Evolutionary conservation across 2,113 vertebrate genomes (phyloP), one percentile per base, ranked within the genome.

Genomic region (Nerophis ophidion): DNA sequence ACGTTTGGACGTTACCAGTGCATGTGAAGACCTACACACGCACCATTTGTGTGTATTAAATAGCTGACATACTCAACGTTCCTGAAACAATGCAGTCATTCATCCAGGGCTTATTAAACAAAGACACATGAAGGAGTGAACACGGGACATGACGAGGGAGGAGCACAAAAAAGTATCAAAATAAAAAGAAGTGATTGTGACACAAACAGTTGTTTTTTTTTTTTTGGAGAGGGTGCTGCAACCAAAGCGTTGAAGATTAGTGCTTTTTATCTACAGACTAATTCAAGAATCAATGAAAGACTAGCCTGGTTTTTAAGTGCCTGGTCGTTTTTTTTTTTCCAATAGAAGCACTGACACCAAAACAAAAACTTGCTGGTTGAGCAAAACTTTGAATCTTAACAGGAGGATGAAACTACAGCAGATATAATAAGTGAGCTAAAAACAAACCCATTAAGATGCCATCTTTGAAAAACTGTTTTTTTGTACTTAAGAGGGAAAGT

Each of bases 321-420:
- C 54, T 56, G 54, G 54, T 56, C 40, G 40, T 55, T 34, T 26
- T 55, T 34, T 34, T 42, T 56, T 42, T 42, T n/a, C 40, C 12
- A 56, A 56, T 80, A 81, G 68, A 65, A 82, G 75, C 74, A 71
- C 50, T 6, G 19, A 58, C 49, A 81, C 85, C 81, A 56, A 80
- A 91, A 90, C 91, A 92, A 92, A 91, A 95, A 95, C 93, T 93
- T 94, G 92, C 92, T 95, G 94, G 92, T 92, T 93, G 91, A 93
- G 89, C 91, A 93, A 92, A 90, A 87, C 80, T 79, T 86, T 80
- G 75, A 71, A 80, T 76, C 35, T 58, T 59, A 79, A 70, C 59
- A 80, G 55, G 60, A 76, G 79, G 61, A 61, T 40, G 74, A 62
- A 45, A 66, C 71, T 76, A 83, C 72, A 77, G 82, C 66, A 78